These are phyloP conservation scores for Solea solea DNA, from an alignment of 2,113 vertebrate genomes.

Conservation along the genomic window DNA sequence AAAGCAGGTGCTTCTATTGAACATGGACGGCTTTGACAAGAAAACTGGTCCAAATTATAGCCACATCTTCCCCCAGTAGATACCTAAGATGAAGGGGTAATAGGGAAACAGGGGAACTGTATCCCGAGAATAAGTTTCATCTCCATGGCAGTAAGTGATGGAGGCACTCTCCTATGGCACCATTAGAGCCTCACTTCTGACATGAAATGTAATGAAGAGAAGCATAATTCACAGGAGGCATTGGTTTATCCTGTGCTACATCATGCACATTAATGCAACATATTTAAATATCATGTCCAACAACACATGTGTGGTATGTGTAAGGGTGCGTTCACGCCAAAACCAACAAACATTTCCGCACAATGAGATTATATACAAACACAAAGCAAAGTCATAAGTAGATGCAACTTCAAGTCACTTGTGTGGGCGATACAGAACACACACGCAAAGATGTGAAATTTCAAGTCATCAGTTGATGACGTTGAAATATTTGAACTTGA, in stretches of 20 bases:
- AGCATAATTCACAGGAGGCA: neutral
- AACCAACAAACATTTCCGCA: no score
- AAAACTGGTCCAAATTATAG: constrained; percentile 40
- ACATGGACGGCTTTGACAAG: constrained; percentile 42
- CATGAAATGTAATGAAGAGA: neutral
- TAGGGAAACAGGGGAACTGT: constrained; percentile 27
- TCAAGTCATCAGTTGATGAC: no score
- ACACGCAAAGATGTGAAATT: no score
- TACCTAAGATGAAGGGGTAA: constrained; percentile 51
- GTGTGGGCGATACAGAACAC: no score
- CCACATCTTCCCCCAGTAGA: constrained; percentile 24
- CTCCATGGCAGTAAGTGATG: constrained; percentile 56
- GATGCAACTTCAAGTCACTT: no score
- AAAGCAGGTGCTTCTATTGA: constrained; percentile 61
- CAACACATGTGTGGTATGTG: no score
- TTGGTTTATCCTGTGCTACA: neutral
- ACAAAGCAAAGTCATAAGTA: no score
- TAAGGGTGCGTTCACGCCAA: no score
- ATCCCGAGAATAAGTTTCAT: constrained; percentile 12
- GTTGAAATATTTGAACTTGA: no score
- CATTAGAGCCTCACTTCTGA: constrained; percentile 34
- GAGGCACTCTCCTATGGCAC: constrained; percentile 36
- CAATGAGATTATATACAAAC: no score
- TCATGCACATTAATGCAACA: neutral
- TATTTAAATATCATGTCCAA: no score